Base-by-base conservation (phyloP, 1,140 invertebrate species). In the Bombus impatiens region DNA sequence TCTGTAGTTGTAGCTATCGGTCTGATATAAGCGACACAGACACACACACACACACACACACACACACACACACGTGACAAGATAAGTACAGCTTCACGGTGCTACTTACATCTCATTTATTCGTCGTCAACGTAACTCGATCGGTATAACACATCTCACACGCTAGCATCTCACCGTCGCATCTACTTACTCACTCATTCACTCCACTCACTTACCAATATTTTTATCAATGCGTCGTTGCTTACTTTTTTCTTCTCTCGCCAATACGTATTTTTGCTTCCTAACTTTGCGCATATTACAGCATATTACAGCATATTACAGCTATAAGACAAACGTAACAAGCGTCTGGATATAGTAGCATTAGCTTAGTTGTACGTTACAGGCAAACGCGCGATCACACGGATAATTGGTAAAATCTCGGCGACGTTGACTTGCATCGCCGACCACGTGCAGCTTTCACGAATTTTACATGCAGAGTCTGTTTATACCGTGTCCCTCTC, bases 401-500 rank as follows among this genome's bases (percentile, higher is more conserved):
- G 47, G 35, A 71, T n/a, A 70, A 82, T 79, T 53, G 79, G 67
- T 59, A 65, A 65, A 79, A 42, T 12, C 22, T 40, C 22, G 40
- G 9, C n/a, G 12, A 79, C 28, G 28, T 57, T 15, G 53, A 68
- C 40, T 68, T 57, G 65, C 75, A 79, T 37, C 35, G 9, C 35
- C 32, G 68, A 47, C 6, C 12, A 42, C 37, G 62, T 70, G 35
- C 22, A 70, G 70, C 70, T 62, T 65, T 32, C 3, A 72, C 22
- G 22, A 65, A 75, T 74, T 35, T 57, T 18, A 82, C 75, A 91
- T 91, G 90, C 89, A 82, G 90, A 91, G 90, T 91, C 90, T 91
- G 90, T 91, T 91, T 91, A 91, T 91, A 91, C 88, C 86, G 62
- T 68, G 32, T 25, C 42, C 25, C 10, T 25, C 74, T n/a, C n/a